Evolutionary conservation across 2,888 invertebrate genomes (phyloP).

Genomic region (Nebria brevicollis): DNA sequence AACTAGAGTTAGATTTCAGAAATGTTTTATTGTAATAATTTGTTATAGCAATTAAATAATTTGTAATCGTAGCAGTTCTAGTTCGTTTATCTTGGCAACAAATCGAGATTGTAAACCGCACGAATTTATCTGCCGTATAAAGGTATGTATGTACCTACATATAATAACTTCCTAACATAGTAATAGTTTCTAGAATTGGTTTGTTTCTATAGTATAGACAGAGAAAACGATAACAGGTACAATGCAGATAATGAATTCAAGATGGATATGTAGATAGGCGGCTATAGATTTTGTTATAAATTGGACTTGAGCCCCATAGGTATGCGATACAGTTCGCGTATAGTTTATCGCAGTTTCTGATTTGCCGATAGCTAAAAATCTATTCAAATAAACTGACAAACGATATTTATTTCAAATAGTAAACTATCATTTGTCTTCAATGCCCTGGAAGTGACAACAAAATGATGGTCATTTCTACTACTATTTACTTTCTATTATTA

Average conservation of each 20-base stretch:
- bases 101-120: constrained; percentile 30
- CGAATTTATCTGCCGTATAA: constrained; percentile 38
- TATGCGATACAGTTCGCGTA: background rate
- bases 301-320: constrained; percentile 11
- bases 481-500: constrained; percentile 9
- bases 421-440: background rate
- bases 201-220: background rate
- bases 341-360: constrained; percentile 3
- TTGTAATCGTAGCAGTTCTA: constrained; percentile 27
- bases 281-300: constrained; percentile 16
- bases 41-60: constrained; percentile 36
- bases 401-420: background rate
- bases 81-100: constrained; percentile 20
- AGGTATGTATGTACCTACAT: background rate
- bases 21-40: background rate
- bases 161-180: constrained; percentile 20
- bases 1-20: background rate
- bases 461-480: constrained; percentile 3
- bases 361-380: constrained; percentile 14
- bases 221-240: background rate
- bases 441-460: background rate
- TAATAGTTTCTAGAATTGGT: background rate
- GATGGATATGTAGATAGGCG: constrained; percentile 7
- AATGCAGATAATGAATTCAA: constrained; percentile 20
- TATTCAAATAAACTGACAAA: constrained; percentile 13